Percentiles rank a stretch among this genome's conserved stretches.
Evolutionary conservation across 2,113 vertebrate species (phyloP).

Genomic region (Suricata suricatta): DNA sequence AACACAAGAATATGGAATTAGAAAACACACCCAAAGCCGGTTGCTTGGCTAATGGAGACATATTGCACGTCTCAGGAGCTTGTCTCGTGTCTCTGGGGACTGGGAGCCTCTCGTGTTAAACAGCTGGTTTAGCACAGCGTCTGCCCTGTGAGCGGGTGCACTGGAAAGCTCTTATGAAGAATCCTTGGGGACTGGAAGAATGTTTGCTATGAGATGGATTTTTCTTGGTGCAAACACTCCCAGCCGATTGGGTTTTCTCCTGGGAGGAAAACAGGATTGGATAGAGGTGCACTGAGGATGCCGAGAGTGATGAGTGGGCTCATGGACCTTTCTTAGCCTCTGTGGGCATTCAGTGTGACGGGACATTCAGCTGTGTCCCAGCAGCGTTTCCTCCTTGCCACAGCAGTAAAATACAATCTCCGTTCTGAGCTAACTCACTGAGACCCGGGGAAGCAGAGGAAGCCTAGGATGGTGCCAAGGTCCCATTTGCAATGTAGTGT

Average conservation of each 20-base stretch:
- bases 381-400: neutral
- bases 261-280: slow-evolving; percentile 50
- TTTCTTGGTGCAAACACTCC: slow-evolving; percentile 66
- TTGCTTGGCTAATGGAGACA: slow-evolving; percentile 69
- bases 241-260: slow-evolving; percentile 60
- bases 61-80: slow-evolving; percentile 65
- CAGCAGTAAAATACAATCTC: neutral
- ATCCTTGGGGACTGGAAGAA: slow-evolving; percentile 73
- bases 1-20: slow-evolving; percentile 70
- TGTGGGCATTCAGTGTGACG: neutral
- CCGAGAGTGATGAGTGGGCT: slow-evolving; percentile 22
- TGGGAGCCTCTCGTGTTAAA: slow-evolving; percentile 78
- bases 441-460: neutral
- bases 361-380: neutral
- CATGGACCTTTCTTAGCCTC: neutral
- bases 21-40: slow-evolving; percentile 46
- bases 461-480: neutral
- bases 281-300: neutral
- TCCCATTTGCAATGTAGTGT: neutral
- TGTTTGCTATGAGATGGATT: slow-evolving; percentile 66
- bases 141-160: slow-evolving; percentile 73
- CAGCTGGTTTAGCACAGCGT: slow-evolving; percentile 82
- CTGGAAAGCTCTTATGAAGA: slow-evolving; percentile 67
- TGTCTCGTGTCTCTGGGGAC: slow-evolving; percentile 74
- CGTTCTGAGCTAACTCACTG: neutral